Evolutionary conservation across 2,113 vertebrate genomes (phyloP), one percentile per base, ranked within the genome.

Genomic region (Scomber colias): DNA sequence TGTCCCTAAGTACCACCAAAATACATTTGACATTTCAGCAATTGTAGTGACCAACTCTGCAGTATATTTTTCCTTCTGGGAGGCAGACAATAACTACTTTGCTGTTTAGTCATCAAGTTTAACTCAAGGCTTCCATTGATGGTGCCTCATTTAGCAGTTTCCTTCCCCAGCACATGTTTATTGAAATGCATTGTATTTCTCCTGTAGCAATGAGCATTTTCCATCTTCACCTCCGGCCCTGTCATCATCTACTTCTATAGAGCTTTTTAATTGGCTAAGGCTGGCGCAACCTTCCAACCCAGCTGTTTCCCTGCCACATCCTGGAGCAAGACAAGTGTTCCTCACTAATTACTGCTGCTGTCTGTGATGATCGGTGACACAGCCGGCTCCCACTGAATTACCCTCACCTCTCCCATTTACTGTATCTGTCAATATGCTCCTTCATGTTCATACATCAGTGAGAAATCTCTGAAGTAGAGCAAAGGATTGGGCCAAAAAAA

Each of bases 321-420:
- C 81, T 14, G 49, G 71, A 85, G 84, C 75, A 80, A 69, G 62
- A 69, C 81, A 56, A 63, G 83, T 77, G 71, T 89, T 91, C 78
- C 77, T 72, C 86, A 74, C 88, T 92, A 92, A 93, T 93, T 93
- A 91, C 84, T 35, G 17, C 79, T 15, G 49, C 85, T 86, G 88
- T 80, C 90, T 90, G 71, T 48, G 51, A 72, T 90, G 82, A 92
- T 92, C 82, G 85, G 78, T 77, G 83, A 80, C 77, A 84, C 76
- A 9, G 60, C 77, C 72, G 0, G 69, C 78, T 79, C 74, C 76
- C 30, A 21, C 48, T 70, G 78, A 80, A 75, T 81, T 81, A 74
- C 56, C 72, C 73, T 84, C 67, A 54, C 84, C 75, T 79, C 82
- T 72, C 59, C 69, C 65, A 48, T 76, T 89, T 71, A 86, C 82